Conservation (phyloP, 1,140 invertebrate genomes). For the Achroia grisella region DNA sequence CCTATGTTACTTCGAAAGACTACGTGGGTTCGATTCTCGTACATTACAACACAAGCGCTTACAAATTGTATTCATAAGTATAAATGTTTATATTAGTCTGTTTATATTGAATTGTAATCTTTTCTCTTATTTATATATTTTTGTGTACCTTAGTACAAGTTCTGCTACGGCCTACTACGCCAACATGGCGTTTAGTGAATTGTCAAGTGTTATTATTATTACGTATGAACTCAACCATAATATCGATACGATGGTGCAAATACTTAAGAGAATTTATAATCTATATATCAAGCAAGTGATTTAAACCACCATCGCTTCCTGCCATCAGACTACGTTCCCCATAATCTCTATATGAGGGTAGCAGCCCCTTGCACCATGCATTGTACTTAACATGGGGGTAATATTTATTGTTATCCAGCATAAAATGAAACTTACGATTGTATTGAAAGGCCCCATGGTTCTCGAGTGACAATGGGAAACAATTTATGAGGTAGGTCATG, state of each 20-base stretch:
- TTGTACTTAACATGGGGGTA: slow-evolving; percentile 60
- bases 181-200: too few species aligned
- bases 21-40: too few species aligned
- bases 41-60: too few species aligned
- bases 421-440: slow-evolving; percentile 25
- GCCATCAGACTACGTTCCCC: slow-evolving; percentile 13
- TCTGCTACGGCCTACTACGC: too few species aligned
- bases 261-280: slow-evolving; percentile 6
- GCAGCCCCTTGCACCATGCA: slow-evolving; percentile 48
- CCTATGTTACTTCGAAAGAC: too few species aligned
- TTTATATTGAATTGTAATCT: too few species aligned
- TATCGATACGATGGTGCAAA: neutral
- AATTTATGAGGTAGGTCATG: slow-evolving; percentile 20
- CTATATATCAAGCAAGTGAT: slow-evolving; percentile 32
- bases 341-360: slow-evolving; percentile 44
- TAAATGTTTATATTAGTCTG: too few species aligned
- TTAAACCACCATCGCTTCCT: slow-evolving; percentile 32
- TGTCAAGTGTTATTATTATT: too few species aligned
- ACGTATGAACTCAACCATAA: too few species aligned
- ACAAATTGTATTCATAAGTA: too few species aligned
- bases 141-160: too few species aligned
- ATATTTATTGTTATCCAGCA: slow-evolving; percentile 59
- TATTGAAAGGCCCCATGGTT: slow-evolving; percentile 38
- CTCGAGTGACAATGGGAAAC: slow-evolving; percentile 5
- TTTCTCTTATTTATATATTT: too few species aligned